A percentile compares a stretch with the other conserved stretches of the same genome.
These are phyloP conservation scores for Eumacrocentrus americanus DNA, from an alignment of 2,888 invertebrate genomes.

Conservation along the genomic window DNA sequence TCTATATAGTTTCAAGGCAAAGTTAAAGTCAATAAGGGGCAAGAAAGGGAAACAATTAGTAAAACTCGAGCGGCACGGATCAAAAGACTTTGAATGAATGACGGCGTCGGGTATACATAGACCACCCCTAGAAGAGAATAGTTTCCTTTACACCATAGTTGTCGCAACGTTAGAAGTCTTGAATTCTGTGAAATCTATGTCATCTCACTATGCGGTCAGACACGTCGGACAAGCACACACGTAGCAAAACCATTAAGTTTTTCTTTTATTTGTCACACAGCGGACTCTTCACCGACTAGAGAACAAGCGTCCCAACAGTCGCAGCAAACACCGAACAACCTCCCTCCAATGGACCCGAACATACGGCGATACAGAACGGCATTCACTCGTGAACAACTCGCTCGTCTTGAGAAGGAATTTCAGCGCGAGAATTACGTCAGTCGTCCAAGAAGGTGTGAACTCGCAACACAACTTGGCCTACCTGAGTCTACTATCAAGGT, in stretches of 20 bases:
- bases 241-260: not conserved
- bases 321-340: slow-evolving; percentile 35
- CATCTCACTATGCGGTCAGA: not conserved
- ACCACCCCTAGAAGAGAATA: not conserved
- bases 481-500: slow-evolving; percentile 99
- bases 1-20: no score
- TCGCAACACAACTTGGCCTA: slow-evolving; percentile 89
- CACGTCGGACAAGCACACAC: not conserved
- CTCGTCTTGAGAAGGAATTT: slow-evolving; percentile 93
- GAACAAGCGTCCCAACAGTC: slow-evolving; percentile 16
- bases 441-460: slow-evolving; percentile 90
- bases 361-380: slow-evolving; percentile 94
- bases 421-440: slow-evolving; percentile 97
- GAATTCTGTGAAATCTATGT: not conserved
- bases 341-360: slow-evolving; percentile 65
- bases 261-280: not conserved
- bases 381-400: slow-evolving; percentile 93
- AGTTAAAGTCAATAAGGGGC: no score
- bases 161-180: not conserved
- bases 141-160: not conserved
- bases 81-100: not conserved
- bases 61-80: not conserved
- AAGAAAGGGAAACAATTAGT: no score
- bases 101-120: not conserved
- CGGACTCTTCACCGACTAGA: slow-evolving; percentile 35